A percentile compares a stretch with the other conserved stretches of the same genome.
These are phyloP conservation scores for Synanthedon andrenaeformis DNA, from an alignment of 2,888 invertebrate species.

Conservation along the genomic window DNA sequence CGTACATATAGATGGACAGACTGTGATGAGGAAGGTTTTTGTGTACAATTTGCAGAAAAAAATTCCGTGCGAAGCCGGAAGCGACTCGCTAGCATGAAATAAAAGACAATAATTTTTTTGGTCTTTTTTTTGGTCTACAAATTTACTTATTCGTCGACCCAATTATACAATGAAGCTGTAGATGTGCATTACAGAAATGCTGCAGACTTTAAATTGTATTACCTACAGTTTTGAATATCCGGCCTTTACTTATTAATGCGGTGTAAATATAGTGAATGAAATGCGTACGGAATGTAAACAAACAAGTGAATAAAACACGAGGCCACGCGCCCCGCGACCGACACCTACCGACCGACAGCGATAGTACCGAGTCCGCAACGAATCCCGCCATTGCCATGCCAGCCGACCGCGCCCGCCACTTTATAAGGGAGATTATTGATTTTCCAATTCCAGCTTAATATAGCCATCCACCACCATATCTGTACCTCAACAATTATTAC, in stretches of 20 bases:
- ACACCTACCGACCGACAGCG: constrained; percentile 1
- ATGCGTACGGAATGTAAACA: constrained; percentile 31
- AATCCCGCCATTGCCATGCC: constrained; percentile 4
- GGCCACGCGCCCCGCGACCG: constrained; percentile 13
- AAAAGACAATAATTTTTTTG: no score
- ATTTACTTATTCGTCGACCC: no score
- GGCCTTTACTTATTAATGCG: neutral
- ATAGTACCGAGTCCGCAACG: constrained; percentile 2
- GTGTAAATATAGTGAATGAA: constrained; percentile 23
- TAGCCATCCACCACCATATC: constrained; percentile 14
- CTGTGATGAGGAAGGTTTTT: no score
- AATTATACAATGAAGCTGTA: no score
- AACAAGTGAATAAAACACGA: constrained; percentile 20
- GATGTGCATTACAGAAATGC: no score
- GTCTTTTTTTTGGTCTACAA: no score
- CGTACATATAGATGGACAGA: no score
- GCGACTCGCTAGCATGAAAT: no score
- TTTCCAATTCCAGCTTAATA: constrained; percentile 26
- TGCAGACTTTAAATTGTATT: no score
- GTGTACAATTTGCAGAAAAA: no score
- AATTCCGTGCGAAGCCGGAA: no score
- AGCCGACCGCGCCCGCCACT: constrained; percentile 17
- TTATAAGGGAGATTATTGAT: constrained; percentile 30
- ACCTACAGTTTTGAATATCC: no score
- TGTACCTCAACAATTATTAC: neutral